phyloP scores from a whole-genome alignment of 2,113 vertebrate species.

The Scatophagus argus region DNA sequence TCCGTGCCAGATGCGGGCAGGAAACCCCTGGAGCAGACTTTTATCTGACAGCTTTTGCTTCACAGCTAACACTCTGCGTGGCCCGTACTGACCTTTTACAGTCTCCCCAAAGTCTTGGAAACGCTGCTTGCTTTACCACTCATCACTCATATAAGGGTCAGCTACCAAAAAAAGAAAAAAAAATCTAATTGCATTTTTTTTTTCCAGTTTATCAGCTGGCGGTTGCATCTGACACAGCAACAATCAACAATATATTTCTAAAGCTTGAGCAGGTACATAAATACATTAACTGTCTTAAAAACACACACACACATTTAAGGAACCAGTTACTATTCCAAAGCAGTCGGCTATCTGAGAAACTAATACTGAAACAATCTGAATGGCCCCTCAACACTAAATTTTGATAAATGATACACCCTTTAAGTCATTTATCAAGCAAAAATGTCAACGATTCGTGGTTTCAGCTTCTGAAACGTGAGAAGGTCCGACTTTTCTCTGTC shows the following conservation, averaged over 20 bases:
- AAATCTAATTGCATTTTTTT: background rate
- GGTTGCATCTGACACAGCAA: background rate
- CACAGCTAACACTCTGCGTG: slow-evolving; percentile 13
- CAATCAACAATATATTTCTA: background rate
- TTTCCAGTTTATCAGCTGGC: background rate
- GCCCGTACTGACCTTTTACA: slow-evolving; percentile 17
- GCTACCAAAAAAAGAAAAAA: background rate
- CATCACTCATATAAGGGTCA: background rate
- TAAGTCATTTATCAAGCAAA: slow-evolving; percentile 3
- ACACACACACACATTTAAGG: too few species aligned
- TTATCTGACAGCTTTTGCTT: slow-evolving; percentile 43
- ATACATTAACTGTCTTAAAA: background rate
- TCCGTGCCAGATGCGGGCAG: slow-evolving; percentile 71
- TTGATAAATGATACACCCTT: background rate
- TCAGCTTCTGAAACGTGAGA: background rate
- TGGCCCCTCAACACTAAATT: background rate
- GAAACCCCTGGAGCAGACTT: slow-evolving; percentile 54
- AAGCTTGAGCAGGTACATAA: background rate
- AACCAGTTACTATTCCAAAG: background rate
- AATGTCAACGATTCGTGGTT: background rate
- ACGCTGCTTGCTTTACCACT: slow-evolving; percentile 9
- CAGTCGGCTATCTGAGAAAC: background rate
- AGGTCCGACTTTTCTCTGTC: background rate
- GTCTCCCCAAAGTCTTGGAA: slow-evolving; percentile 14
- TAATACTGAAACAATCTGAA: background rate